Base-by-base conservation (phyloP, 2,888 invertebrate genomes). In the Macrophya alboannulata region DNA sequence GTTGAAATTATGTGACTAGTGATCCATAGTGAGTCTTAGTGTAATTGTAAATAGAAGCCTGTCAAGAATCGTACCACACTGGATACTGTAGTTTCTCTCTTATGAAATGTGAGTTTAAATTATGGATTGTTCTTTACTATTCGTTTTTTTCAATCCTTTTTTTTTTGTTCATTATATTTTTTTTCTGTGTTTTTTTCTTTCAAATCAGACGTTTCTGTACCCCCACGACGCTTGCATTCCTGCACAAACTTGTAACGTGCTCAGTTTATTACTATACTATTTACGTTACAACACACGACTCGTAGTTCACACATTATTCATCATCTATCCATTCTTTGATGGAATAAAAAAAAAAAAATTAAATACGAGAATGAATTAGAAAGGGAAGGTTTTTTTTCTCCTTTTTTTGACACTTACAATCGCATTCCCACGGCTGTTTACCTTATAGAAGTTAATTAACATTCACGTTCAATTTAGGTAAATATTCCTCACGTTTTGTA, bases 1-100 rank as follows among this genome's bases (percentile, higher is more conserved):
- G 59, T 51, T 82, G 81, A 85, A 85, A 85, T 65, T 86, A 87
- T 88, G 88, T 88, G 88, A 88, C 85, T 68, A 84, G 88, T 88
- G 88, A 85, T 84, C 85, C 51, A 65, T 12, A 62, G 84, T 85
- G 85, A 74, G 51, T 59, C 45, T 74, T 74, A 76, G 85, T 85
- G 85, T 81, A n/a, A 51, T 83, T 68, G 72, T 85, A 84, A 45
- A 85, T 84, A 68, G 37, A 84, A 51, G 77, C 40, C 85, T 82
- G 51, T 83, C 74, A 83, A 72, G 84, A 43, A 62, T 45, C 76
- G 25, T 48, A 83, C 55, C 43, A 71, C 85, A 81, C 68, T 71
- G 85, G 85, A 85, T 85, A 85, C 81, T 71, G 71, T 59, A 74
- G 84, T 83, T 71, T 62, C 74, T 84, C 76, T 84, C 62, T 62